phyloP scores from a whole-genome alignment of 2,888 invertebrate genomes.

The Lithophane ornitopus region DNA sequence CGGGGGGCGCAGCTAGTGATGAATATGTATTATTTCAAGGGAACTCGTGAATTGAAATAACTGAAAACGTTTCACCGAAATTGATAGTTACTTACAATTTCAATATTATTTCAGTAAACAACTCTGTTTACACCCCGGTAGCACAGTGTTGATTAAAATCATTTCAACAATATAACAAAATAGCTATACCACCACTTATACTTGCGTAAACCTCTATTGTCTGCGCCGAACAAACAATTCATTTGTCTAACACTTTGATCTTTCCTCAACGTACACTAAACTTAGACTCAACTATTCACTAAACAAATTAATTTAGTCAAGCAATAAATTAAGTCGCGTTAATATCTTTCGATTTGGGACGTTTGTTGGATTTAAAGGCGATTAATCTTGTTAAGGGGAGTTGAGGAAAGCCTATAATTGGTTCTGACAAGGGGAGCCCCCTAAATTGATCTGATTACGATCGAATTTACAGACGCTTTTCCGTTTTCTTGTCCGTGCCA shows the following conservation, averaged over 20 bases:
- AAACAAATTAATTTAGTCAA: conserved; percentile 50
- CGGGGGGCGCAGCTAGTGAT: too few species aligned
- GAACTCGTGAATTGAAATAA: background rate
- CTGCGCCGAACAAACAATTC: conserved; percentile 9
- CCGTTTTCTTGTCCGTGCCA: background rate
- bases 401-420: conserved; percentile 58
- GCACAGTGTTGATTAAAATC: conserved; percentile 19
- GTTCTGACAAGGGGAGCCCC: conserved; percentile 37
- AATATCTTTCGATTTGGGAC: conserved; percentile 64
- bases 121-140: background rate
- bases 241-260: conserved; percentile 10
- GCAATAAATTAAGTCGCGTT: conserved; percentile 56
- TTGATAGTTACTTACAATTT: background rate
- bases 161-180: conserved; percentile 12
- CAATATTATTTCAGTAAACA: conserved; percentile 8
- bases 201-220: conserved; percentile 17
- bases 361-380: conserved; percentile 58
- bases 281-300: conserved; percentile 37
- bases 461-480: conserved; percentile 24
- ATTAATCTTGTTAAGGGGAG: conserved; percentile 66
- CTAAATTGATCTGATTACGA: conserved; percentile 35
- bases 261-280: background rate
- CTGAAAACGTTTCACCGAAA: background rate
- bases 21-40: too few species aligned
- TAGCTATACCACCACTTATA: conserved; percentile 8